These are phyloP conservation scores for Cladopsammia gracilis DNA, from an alignment of 64 coral and sea anemone genomes.

Conservation along the genomic window DNA sequence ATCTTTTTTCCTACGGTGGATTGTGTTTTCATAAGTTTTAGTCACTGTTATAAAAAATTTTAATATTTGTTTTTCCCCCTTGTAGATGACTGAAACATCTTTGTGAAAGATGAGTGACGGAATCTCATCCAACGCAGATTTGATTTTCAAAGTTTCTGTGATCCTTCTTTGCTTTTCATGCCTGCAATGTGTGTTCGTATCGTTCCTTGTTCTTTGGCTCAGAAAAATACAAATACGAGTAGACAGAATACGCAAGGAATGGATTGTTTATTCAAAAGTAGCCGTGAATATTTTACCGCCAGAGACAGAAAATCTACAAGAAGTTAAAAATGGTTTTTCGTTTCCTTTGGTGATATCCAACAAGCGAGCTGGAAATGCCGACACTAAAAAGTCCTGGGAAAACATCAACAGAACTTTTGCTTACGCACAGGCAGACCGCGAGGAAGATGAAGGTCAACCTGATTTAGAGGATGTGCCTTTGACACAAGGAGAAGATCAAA, in stretches of 20 bases:
- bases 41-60: no score
- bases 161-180: background rate
- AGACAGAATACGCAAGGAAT: background rate
- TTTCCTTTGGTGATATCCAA: slow-evolving; percentile 20
- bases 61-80: no score
- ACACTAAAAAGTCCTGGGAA: background rate
- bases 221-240: background rate
- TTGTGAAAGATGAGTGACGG: background rate
- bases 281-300: background rate
- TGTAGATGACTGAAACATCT: no score
- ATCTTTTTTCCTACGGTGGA: no score
- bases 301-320: background rate
- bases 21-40: no score
- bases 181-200: background rate
- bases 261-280: slow-evolving; percentile 1
- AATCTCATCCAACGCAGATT: background rate
- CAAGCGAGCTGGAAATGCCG: slow-evolving; percentile 6
- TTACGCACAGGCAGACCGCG: background rate
- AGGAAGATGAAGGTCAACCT: background rate
- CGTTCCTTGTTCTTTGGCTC: background rate
- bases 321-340: background rate
- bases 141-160: background rate
- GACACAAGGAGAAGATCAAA: background rate
- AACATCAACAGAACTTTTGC: slow-evolving; percentile 25
- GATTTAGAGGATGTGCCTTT: background rate